phyloP scores from a whole-genome alignment of 2,797 vertebrate species.

The Coluber constrictor region DNA sequence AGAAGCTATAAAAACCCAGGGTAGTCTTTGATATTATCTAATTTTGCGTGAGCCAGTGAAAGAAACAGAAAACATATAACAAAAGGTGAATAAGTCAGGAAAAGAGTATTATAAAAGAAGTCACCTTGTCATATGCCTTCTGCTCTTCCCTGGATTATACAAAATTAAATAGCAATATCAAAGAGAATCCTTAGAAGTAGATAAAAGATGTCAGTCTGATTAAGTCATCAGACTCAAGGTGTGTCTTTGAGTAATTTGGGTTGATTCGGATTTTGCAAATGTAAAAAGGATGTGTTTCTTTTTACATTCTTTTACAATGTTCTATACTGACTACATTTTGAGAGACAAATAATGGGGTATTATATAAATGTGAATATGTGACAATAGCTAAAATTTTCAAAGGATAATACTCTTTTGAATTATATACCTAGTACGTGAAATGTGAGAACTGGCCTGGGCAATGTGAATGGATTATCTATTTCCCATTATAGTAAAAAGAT shows the following conservation, averaged over 20 bases:
- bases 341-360: background rate
- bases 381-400: background rate
- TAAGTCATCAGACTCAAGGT: background rate
- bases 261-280: background rate
- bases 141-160: background rate
- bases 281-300: background rate
- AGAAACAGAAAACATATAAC: background rate
- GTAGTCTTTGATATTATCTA: background rate
- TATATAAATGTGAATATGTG: background rate
- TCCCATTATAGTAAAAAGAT: background rate
- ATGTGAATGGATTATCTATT: background rate
- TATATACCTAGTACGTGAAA: background rate
- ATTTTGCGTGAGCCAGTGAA: background rate
- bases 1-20: background rate
- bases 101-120: background rate
- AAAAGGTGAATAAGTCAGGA: background rate
- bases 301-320: background rate
- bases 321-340: background rate
- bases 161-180: background rate
- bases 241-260: background rate
- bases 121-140: background rate
- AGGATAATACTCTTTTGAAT: background rate
- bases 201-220: background rate
- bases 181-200: background rate
- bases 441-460: background rate